phyloP scores from a whole-genome alignment of 1,140 invertebrate genomes.

The Anastatus disparis region DNA sequence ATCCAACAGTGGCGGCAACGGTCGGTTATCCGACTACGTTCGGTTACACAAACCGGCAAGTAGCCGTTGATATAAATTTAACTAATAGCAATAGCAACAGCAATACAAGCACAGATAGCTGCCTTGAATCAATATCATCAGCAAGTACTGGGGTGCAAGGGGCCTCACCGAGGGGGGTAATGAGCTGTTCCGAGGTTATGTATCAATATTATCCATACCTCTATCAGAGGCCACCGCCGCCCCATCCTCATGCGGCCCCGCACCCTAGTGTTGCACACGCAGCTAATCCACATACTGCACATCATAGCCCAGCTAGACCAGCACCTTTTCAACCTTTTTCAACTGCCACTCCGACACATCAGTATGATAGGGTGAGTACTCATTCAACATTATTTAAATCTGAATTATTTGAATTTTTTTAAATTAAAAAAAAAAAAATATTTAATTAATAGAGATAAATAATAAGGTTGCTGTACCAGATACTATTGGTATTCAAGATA shows the following conservation, averaged over 20 bases:
- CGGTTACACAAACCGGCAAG: constrained; percentile 65
- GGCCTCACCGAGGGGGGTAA: constrained; percentile 66
- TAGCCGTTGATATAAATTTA: too few relatives aligned
- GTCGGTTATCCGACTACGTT: constrained; percentile 59
- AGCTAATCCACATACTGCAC: constrained; percentile 60
- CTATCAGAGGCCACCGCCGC: constrained; percentile 68
- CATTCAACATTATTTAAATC: too few relatives aligned
- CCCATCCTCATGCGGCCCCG: constrained; percentile 61
- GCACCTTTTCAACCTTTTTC: constrained; percentile 66
- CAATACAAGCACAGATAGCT: not conserved
- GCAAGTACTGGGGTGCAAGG: constrained; percentile 65
- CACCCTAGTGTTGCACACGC: constrained; percentile 50
- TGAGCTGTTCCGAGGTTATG: constrained; percentile 73
- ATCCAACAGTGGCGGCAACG: constrained; percentile 50
- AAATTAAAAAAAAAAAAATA: too few relatives aligned
- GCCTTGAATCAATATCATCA: too few relatives aligned
- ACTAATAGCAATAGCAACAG: constrained; percentile 43
- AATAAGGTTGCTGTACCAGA: too few relatives aligned
- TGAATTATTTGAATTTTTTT: too few relatives aligned
- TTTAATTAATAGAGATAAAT: too few relatives aligned
- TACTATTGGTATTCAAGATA: too few relatives aligned
- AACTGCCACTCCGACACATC: constrained; percentile 62
- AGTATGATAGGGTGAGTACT: constrained; percentile 69
- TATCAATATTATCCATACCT: constrained; percentile 73
- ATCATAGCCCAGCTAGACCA: constrained; percentile 64